Percentiles rank a stretch among this genome's conserved stretches.
Evolutionary conservation across 2,797 vertebrate species (phyloP).

Genomic region (Enteromius anoplus): DNA sequence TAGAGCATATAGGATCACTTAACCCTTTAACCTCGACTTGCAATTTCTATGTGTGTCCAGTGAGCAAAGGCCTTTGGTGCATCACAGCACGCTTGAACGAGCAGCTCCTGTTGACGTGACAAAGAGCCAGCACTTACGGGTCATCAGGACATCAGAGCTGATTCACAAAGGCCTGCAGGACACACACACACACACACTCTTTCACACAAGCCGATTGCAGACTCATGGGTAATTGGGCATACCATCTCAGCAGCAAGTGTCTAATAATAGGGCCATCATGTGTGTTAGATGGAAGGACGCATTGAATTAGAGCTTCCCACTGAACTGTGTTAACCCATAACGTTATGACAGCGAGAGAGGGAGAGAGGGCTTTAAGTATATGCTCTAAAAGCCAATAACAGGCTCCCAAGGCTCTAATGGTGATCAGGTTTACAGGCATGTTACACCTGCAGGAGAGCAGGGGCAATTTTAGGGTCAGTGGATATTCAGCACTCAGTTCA

Average conservation of each 20-base stretch:
- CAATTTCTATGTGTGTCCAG: neutral
- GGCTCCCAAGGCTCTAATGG: slow-evolving; percentile 17
- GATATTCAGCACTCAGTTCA: neutral
- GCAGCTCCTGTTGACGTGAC: slow-evolving; percentile 35
- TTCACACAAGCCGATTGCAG: slow-evolving; percentile 17
- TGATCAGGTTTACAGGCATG: slow-evolving; percentile 28
- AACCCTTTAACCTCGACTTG: slow-evolving; percentile 10
- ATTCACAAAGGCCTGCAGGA: slow-evolving; percentile 48
- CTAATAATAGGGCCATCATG: slow-evolving; percentile 41
- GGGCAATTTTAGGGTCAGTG: neutral
- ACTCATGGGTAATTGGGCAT: slow-evolving; percentile 53
- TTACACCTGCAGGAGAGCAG: neutral
- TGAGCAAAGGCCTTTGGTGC: slow-evolving; percentile 30
- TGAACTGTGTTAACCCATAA: slow-evolving; percentile 43
- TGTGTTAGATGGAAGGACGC: slow-evolving; percentile 35
- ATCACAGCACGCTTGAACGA: slow-evolving; percentile 12
- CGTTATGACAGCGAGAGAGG: slow-evolving; percentile 14
- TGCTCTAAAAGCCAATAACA: neutral
- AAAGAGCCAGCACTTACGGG: slow-evolving; percentile 46
- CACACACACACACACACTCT: slow-evolving; percentile 30
- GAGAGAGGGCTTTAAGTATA: slow-evolving; percentile 28
- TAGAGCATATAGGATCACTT: neutral
- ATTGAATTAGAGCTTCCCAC: slow-evolving; percentile 34
- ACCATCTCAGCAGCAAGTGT: slow-evolving; percentile 39
- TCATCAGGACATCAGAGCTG: slow-evolving; percentile 55